A percentile compares a stretch with the other conserved stretches of the same genome.
phyloP scores from a whole-genome alignment of 23 tunicate species.

The Trididemnum miniatum region DNA sequence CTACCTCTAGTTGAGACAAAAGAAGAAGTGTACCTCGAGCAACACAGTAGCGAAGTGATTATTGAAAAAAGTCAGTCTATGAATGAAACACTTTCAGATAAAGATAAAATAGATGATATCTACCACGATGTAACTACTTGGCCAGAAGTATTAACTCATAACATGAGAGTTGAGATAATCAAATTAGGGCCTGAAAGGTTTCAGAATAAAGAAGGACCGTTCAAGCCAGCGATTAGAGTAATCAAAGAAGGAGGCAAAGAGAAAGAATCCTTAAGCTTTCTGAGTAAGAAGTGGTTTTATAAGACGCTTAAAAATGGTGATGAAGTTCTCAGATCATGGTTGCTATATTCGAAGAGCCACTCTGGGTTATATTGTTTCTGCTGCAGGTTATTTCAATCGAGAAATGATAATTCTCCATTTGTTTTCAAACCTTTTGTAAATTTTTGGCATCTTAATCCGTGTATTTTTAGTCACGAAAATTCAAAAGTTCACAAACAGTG shows the following conservation, averaged over 20 bases:
- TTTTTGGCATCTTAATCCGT: conserved; percentile 40
- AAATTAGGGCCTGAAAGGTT: conserved; percentile 37
- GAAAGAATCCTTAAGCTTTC: conserved; percentile 32
- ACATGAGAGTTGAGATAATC: conserved; percentile 38
- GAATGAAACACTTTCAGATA: conserved; percentile 27
- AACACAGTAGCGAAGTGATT: conserved; percentile 13
- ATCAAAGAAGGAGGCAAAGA: conserved; percentile 35
- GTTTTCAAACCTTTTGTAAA: conserved; percentile 27
- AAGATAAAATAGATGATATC: conserved; percentile 31
- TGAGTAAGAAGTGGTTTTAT: conserved; percentile 32
- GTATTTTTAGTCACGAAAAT: conserved; percentile 26
- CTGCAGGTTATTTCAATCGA: conserved; percentile 29
- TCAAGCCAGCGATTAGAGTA: conserved; percentile 43
- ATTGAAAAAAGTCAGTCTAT: conserved; percentile 18
- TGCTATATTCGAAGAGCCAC: conserved; percentile 21
- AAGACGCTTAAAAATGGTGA: conserved; percentile 34
- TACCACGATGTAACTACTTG: conserved; percentile 32
- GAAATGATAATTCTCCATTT: conserved; percentile 33
- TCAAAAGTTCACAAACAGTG: conserved; percentile 40
- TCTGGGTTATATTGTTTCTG: conserved; percentile 28
- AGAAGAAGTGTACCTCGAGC: conserved; percentile 16
- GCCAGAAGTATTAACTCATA: conserved; percentile 34
- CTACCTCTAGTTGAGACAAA: conserved; percentile 26
- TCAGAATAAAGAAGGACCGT: conserved; percentile 44
- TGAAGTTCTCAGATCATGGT: conserved; percentile 39